Evolutionary conservation across 2,888 invertebrate genomes (phyloP), one percentile per base, ranked within the genome.

Genomic region (Phengaris alcon): DNA sequence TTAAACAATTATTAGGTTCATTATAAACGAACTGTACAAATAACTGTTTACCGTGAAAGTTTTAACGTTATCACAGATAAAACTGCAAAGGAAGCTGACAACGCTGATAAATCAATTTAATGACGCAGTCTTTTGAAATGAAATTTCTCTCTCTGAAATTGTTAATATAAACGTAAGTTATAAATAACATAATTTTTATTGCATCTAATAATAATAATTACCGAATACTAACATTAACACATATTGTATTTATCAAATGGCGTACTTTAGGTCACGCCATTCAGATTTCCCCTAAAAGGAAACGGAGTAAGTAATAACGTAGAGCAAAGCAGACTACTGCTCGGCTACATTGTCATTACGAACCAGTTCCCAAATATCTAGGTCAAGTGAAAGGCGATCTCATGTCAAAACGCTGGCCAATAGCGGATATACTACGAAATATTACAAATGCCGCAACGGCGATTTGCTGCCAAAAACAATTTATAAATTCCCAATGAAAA

Each of bases 361-460:
- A 90, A 92, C 93, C 89, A 89, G 92, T 91, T 92, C 88, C 90
- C 78, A 91, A 93, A 91, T 89, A 93, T 91, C 89, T 90, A 88
- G 93, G 93, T 88, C 93, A 87, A 92, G 93, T 92, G 93, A 93
- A 93, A 93, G 93, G 93, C 90, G 87, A 86, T 82, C 83, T 86
- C 87, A 84, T 87, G 89, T 88, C 88, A 88, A 88, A 90, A 90
- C 84, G 85, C 79, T 80, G 80, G 82, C 81, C 79, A 81, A 83
- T 80, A 83, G 85, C 86, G 85, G 85, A 87, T 85, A 84, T 82
- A 80, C 79, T 79, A 76, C 77, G 82, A 83, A 82, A 79, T 77
- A 79, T 76, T 77, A 77, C 76, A 72, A 70, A 75, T 68, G 74
- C 74, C 74, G 70, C 74, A 48, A 68, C 74, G 74, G 15, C 8